These are phyloP conservation scores for Dicranocentrus wangi DNA, from an alignment of 2,888 invertebrate genomes.

Conservation along the genomic window DNA sequence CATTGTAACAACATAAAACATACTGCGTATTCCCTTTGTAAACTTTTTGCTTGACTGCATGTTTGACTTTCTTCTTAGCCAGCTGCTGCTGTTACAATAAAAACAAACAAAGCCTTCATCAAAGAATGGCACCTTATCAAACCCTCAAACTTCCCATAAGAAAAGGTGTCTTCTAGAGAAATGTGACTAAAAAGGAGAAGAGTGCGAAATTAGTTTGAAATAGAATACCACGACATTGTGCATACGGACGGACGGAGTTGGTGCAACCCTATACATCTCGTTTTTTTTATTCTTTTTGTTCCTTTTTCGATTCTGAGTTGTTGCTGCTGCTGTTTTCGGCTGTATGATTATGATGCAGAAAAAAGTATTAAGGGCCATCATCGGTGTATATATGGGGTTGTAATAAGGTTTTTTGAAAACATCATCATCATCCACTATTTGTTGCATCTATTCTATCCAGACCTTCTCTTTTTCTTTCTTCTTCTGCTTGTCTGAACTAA, in stretches of 20 bases:
- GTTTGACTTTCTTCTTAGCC: too few relatives aligned
- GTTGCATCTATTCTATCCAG: conserved; percentile 23
- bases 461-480: conserved; percentile 24
- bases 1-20: too few relatives aligned
- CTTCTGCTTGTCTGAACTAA: conserved; percentile 52
- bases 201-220: conserved; percentile 42
- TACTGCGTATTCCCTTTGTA: too few relatives aligned
- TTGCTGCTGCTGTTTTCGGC: conserved; percentile 14
- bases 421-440: conserved; percentile 21
- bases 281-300: conserved; percentile 28
- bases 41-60: too few relatives aligned
- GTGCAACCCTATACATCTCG: conserved; percentile 10
- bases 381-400: conserved; percentile 24
- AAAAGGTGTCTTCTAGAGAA: conserved; percentile 12
- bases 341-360: conserved; percentile 25
- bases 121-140: conserved; percentile 14
- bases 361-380: conserved; percentile 23
- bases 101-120: conserved; percentile 1
- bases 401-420: conserved; percentile 34
- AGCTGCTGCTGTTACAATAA: conserved; percentile 16
- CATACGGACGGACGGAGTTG: conserved; percentile 1
- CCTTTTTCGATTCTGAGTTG: conserved; percentile 28
- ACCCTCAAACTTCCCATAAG: conserved; percentile 4
- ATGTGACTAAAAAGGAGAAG: conserved; percentile 45
- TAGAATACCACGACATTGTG: conserved; percentile 17